A percentile compares a stretch with the other conserved stretches of the same genome.
Conservation (phyloP, 2,797 vertebrate genomes). For the Acanthopagrus latus region DNA sequence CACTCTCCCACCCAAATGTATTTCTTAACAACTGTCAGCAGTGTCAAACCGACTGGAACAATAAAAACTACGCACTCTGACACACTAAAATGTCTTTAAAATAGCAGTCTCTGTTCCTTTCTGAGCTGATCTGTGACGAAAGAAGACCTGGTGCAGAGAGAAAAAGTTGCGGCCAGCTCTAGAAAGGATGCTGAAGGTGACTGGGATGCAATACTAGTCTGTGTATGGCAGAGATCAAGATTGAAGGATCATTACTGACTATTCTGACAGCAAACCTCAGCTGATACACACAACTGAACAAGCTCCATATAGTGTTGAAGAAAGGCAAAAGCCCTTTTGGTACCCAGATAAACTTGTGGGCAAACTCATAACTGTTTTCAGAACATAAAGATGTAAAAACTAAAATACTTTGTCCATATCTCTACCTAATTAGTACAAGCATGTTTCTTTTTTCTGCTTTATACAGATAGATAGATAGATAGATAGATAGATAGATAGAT, state of each 20-base stretch:
- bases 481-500: neutral
- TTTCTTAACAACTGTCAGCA: conserved; percentile 10
- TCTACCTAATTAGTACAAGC: too few species aligned
- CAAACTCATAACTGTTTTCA: neutral
- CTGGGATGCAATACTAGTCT: neutral
- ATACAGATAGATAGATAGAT: neutral
- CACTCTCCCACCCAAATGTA: neutral
- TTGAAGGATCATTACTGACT: neutral
- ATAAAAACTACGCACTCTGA: neutral
- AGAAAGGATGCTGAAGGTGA: conserved; percentile 18
- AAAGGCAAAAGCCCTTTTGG: neutral
- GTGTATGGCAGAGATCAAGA: neutral
- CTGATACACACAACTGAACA: neutral
- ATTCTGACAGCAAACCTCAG: neutral
- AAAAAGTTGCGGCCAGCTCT: neutral
- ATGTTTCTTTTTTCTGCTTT: neutral
- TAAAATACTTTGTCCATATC: neutral
- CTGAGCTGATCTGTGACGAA: neutral
- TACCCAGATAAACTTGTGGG: neutral
- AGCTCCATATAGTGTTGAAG: neutral
- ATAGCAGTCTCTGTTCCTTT: neutral
- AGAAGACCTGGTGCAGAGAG: conserved; percentile 11
- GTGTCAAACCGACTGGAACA: neutral
- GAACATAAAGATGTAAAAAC: neutral
- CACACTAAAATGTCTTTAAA: neutral